Evolutionary conservation across 2,113 vertebrate species (phyloP).

Genomic region (Stegastes partitus): DNA sequence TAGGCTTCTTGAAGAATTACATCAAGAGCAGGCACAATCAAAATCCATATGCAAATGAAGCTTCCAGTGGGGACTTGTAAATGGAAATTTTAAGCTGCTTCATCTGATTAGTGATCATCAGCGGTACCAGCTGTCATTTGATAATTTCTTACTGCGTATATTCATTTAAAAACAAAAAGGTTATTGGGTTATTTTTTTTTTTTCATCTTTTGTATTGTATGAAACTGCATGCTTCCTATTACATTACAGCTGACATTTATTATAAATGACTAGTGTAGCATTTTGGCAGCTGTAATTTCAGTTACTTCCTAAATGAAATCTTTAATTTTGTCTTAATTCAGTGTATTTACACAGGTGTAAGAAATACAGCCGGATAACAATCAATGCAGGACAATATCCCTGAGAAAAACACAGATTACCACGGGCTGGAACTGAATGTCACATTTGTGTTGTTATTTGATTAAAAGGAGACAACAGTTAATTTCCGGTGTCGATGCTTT

Average conservation of each 20-base stretch:
- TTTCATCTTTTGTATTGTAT: conserved; percentile 9
- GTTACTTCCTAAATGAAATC: background rate
- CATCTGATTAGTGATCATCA: background rate
- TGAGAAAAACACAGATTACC: conserved; percentile 3
- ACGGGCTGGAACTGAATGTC: conserved; percentile 12
- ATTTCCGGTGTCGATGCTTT: conserved; percentile 58
- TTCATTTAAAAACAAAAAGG: background rate
- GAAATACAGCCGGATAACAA: conserved; percentile 39
- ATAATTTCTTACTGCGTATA: background rate
- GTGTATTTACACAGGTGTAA: conserved; percentile 3
- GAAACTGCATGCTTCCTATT: background rate
- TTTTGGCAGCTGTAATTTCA: background rate
- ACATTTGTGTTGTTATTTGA: conserved; percentile 47
- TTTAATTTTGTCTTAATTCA: conserved; percentile 1
- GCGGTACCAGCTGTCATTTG: conserved; percentile 1
- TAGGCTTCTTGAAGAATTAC: conserved; percentile 21
- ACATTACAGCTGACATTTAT: background rate
- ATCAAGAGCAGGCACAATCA: conserved; percentile 14
- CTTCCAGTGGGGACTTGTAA: conserved; percentile 52
- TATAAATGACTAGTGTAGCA: background rate
- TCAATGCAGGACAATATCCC: conserved; percentile 34
- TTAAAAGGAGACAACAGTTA: conserved; percentile 37
- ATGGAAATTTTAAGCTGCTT: background rate
- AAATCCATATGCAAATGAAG: conserved; percentile 58
- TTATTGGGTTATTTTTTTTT: background rate